phyloP scores from a whole-genome alignment of 2,113 vertebrate genomes.

The Tragelaphus scriptus region DNA sequence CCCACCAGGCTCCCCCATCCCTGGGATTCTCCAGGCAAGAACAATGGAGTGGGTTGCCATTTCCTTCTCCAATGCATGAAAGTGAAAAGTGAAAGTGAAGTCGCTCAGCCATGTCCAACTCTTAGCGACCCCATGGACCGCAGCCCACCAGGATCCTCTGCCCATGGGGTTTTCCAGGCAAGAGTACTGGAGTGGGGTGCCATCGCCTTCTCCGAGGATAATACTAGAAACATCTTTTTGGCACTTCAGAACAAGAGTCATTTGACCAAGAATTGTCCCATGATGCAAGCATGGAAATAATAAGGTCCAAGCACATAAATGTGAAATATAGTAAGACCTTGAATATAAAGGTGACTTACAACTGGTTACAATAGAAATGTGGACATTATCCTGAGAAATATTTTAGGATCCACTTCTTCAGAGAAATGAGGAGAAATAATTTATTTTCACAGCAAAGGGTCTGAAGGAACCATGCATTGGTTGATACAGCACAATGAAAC shows the following conservation, averaged over 20 bases:
- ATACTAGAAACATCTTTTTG: slow-evolving; percentile 41
- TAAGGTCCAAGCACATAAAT: not conserved
- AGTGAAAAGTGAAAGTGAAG: no score
- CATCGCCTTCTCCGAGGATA: not conserved
- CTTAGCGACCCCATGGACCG: no score
- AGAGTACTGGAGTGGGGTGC: no score
- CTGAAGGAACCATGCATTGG: not conserved
- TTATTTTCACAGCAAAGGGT: not conserved
- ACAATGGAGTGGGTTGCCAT: no score
- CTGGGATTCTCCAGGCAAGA: no score
- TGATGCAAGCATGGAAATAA: not conserved
- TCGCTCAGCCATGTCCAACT: no score
- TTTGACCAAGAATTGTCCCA: not conserved
- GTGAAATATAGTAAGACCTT: not conserved
- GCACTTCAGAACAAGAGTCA: slow-evolving; percentile 25
- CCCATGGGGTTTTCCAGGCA: no score
- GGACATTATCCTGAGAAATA: not conserved
- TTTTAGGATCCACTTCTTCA: not conserved
- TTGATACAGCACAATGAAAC: not conserved
- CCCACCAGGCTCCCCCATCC: no score
- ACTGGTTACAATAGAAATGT: not conserved
- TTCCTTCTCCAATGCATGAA: no score
- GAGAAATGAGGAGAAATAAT: not conserved
- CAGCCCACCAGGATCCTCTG: no score
- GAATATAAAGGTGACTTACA: not conserved